Evolutionary conservation across 2,797 vertebrate genomes (phyloP), one percentile per base, ranked within the genome.

Genomic region (Mallotus villosus): DNA sequence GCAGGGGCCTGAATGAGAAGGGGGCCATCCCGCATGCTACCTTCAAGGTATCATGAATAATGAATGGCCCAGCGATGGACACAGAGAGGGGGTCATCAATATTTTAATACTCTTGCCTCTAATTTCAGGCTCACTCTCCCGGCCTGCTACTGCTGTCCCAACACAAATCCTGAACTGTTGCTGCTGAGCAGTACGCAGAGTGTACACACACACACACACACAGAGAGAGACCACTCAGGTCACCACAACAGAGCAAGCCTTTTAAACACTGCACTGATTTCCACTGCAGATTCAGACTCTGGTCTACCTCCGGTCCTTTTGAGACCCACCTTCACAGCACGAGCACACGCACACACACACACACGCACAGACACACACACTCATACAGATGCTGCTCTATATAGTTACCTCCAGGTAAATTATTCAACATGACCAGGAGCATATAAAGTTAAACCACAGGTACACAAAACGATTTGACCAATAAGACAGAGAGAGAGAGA

Each of bases 11-110:
- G 86, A 88, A 86, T 88, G 85, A 90, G 92, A 86, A 84, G 68
- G 87, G 87, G 84, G 87, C 93, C 91, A 88, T 92, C 88, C 90
- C 92, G 85, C 88, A 92, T 86, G 82, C 92, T 94, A 94, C 93
- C 94, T 95, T 96, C 91, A 91, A 95, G 93, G 92, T 94, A 93
- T 92, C 92, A 95, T 97, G 92, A 96, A 97, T 96, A 95, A 97
- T 96, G 93, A 94, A 97, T 95, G 90, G 91, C 79, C 85, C 86
- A 88, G 92, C 92, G 89, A 91, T 93, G 90, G 93, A 91, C 92
- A 94, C 85, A 91, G 91, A 94, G 94, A 93, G 93, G 89, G 51
- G 88, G 90, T 88, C 93, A 97, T 97, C 94, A 97, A 97, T 96
- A 96, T 97, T 96, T 96, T 92, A 96, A 95, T 94, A 93, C 91